phyloP scores from a whole-genome alignment of 53 echinoderm and acorn worm genomes.

The Henricia sp. region DNA sequence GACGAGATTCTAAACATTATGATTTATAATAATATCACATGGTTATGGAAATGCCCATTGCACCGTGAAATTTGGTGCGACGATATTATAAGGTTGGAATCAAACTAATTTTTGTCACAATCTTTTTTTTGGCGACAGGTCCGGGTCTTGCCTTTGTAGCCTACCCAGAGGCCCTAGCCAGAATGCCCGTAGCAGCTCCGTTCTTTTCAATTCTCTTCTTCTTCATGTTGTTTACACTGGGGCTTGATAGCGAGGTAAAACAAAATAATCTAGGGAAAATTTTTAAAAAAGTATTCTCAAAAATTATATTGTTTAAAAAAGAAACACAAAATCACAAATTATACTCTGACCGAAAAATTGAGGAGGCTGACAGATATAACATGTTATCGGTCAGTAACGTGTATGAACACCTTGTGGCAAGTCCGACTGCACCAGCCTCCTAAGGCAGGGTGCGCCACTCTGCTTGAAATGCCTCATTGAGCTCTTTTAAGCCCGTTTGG shows the following conservation, averaged over 20 bases:
- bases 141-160: constrained; percentile 86
- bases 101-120: background rate
- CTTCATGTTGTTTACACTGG: constrained; percentile 86
- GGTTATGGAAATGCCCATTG: no score
- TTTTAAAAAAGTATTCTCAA: background rate
- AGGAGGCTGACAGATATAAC: background rate
- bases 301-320: background rate
- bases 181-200: constrained; percentile 74
- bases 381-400: background rate
- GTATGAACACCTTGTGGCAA: no score
- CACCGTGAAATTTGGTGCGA: no score
- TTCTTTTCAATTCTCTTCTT: constrained; percentile 82
- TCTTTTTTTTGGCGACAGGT: constrained; percentile 35
- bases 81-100: background rate
- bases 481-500: no score
- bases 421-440: no score
- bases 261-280: background rate
- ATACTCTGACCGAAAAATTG: background rate
- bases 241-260: constrained; percentile 81
- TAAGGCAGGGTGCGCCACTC: no score
- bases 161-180: constrained; percentile 81
- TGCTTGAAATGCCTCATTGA: no score
- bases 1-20: background rate
- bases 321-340: background rate
- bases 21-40: no score